Conservation (phyloP, 1,140 invertebrate genomes). For the Drosophila serrata region DNA sequence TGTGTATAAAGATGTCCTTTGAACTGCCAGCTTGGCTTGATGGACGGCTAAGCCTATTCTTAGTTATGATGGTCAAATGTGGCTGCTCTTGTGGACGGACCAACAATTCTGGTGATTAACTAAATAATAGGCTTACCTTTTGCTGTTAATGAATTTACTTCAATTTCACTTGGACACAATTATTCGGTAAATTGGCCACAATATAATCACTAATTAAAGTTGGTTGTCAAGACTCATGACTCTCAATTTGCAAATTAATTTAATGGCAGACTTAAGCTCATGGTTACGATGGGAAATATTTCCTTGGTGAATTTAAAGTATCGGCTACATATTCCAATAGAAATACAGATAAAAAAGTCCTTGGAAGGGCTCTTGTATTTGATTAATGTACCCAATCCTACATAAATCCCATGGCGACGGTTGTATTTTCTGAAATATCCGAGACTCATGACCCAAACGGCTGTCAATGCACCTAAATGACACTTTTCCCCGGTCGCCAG, state of each 20-base stretch:
- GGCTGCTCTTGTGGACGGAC: neutral
- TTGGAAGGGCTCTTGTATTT: neutral
- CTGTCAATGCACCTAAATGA: conserved; percentile 41
- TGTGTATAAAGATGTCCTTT: neutral
- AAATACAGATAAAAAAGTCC: neutral
- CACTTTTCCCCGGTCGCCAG: conserved; percentile 6
- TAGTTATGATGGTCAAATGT: neutral
- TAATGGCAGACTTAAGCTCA: neutral
- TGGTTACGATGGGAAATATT: neutral
- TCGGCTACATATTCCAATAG: no score
- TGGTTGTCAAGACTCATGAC: neutral
- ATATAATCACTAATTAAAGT: neutral
- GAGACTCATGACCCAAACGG: conserved; percentile 1
- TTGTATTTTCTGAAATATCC: neutral
- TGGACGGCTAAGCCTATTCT: conserved; percentile 1
- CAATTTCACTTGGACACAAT: conserved; percentile 1
- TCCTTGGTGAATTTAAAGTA: neutral
- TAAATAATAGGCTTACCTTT: conserved; percentile 29
- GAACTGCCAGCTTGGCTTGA: neutral
- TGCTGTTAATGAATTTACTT: conserved; percentile 9
- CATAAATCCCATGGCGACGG: neutral
- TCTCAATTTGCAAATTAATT: conserved; percentile 13
- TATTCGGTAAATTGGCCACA: neutral
- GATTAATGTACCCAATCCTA: neutral
- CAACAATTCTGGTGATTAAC: neutral